Conservation (phyloP, 2,113 vertebrate species). For the Sterrhoptilus dennistouni region DNA sequence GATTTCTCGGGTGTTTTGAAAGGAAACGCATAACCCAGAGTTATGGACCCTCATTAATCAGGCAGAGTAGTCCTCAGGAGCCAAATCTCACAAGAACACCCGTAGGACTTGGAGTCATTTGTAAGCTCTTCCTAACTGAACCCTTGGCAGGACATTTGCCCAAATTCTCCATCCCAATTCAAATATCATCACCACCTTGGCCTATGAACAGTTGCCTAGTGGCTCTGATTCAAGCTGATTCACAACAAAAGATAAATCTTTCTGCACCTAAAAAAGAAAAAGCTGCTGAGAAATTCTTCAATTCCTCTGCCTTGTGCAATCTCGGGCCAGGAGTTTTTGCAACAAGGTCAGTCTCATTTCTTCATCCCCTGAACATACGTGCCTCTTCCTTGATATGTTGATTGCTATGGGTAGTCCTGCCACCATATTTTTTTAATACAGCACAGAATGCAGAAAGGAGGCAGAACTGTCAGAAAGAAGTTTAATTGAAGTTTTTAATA, state of each 20-base stretch:
- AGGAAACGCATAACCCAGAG: conserved; percentile 25
- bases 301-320: background rate
- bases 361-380: background rate
- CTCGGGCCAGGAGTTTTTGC: background rate
- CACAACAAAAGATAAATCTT: conserved; percentile 35
- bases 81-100: background rate
- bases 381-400: background rate
- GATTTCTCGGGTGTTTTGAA: background rate
- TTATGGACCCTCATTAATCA: conserved; percentile 43
- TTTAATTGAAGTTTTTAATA: background rate
- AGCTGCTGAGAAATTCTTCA: background rate
- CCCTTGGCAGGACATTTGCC: background rate
- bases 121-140: background rate
- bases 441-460: background rate
- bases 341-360: background rate
- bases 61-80: background rate
- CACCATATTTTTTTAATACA: background rate
- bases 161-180: background rate
- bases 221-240: background rate
- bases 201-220: background rate
- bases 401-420: background rate
- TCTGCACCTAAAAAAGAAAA: conserved; percentile 9
- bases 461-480: background rate
- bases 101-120: background rate
- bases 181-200: background rate